phyloP scores from a whole-genome alignment of 1,140 invertebrate genomes.

The Drosophila kikkawai region DNA sequence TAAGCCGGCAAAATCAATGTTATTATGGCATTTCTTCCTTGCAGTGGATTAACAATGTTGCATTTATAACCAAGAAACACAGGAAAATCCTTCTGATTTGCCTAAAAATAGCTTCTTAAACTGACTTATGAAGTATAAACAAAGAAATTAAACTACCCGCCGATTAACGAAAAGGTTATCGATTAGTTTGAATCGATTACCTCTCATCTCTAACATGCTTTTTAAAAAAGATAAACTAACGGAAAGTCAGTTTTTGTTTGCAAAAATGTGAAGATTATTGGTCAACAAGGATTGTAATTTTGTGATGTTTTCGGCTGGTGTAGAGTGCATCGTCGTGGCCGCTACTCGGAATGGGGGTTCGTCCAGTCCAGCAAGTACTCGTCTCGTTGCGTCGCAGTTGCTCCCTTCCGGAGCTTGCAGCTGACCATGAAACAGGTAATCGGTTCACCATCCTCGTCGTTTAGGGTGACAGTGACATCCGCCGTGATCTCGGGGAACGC shows the following conservation, averaged over 20 bases:
- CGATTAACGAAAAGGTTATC: neutral
- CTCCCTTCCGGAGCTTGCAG: slow-evolving; percentile 62
- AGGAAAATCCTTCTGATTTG: neutral
- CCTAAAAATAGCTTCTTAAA: neutral
- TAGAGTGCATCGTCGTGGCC: neutral
- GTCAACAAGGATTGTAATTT: neutral
- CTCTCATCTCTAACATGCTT: neutral
- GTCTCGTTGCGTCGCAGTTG: slow-evolving; percentile 6
- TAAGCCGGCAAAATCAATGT: slow-evolving; percentile 28
- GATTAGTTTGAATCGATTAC: neutral
- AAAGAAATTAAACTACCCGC: neutral
- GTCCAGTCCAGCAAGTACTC: slow-evolving; percentile 36
- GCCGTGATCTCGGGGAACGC: slow-evolving; percentile 71
- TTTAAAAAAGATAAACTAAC: slow-evolving; percentile 6
- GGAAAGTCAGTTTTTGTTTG: neutral
- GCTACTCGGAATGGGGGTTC: neutral
- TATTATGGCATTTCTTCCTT: neutral
- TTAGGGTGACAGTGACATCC: slow-evolving; percentile 67
- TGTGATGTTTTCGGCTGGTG: neutral
- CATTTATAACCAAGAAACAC: too few species aligned
- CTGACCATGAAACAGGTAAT: slow-evolving; percentile 63
- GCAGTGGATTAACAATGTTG: slow-evolving; percentile 4
- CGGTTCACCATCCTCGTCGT: slow-evolving; percentile 48
- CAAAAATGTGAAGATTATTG: slow-evolving; percentile 5
- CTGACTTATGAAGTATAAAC: neutral